Evolutionary conservation across 2,888 invertebrate species (phyloP).

Genomic region (Alsophila aescularia): DNA sequence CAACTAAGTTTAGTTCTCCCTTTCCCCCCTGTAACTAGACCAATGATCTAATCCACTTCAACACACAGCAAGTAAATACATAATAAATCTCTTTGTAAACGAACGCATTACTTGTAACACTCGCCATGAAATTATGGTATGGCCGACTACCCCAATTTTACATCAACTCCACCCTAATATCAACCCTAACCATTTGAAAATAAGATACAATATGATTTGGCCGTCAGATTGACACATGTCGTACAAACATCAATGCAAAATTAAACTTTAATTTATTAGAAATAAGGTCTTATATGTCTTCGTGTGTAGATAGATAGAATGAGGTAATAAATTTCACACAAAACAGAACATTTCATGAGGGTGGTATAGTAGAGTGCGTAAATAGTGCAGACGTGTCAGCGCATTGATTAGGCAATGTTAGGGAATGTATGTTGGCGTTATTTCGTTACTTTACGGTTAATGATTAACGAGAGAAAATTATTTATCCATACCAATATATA

Average conservation of each 20-base stretch:
- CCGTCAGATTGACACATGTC: constrained; percentile 2
- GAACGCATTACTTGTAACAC: constrained; percentile 48
- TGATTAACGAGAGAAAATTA: too few species aligned
- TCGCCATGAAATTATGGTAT: constrained; percentile 46
- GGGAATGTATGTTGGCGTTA: background rate
- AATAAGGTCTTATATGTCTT: constrained; percentile 20
- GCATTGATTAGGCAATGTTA: background rate
- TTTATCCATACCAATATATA: too few species aligned
- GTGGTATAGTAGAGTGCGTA: constrained; percentile 39
- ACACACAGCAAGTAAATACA: constrained; percentile 40
- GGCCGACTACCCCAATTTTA: constrained; percentile 41
- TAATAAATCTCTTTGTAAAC: constrained; percentile 48
- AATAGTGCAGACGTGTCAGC: constrained; percentile 25
- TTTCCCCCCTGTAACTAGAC: constrained; percentile 3
- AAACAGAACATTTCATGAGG: constrained; percentile 53
- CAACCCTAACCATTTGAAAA: background rate
- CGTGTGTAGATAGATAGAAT: constrained; percentile 30
- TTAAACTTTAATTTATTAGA: background rate
- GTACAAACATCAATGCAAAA: background rate
- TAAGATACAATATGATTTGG: background rate
- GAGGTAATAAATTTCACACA: constrained; percentile 60
- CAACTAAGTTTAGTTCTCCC: too few species aligned
- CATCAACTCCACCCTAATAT: background rate
- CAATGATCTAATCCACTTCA: constrained; percentile 24
- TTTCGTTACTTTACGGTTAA: too few species aligned